These are phyloP conservation scores for Maniola jurtina DNA, from an alignment of 1,140 invertebrate genomes.

Conservation along the genomic window DNA sequence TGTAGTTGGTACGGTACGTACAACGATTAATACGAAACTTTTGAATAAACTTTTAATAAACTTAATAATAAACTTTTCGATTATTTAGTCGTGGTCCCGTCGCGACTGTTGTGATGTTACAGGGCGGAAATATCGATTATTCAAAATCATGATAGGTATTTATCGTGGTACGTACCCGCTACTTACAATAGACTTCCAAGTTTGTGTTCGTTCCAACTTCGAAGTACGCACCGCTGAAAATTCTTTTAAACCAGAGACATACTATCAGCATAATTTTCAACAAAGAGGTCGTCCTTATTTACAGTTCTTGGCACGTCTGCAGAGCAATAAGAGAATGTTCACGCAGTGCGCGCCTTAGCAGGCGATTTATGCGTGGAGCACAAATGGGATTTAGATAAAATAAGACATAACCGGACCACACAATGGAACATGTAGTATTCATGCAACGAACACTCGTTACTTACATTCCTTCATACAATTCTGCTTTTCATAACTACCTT, in stretches of 20 bases:
- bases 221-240: not conserved
- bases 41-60: no score
- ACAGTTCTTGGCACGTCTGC: conserved; percentile 73
- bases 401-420: conserved; percentile 52
- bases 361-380: conserved; percentile 71
- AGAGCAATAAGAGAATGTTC: conserved; percentile 72
- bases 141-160: no score
- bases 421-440: conserved; percentile 36
- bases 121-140: no score
- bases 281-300: conserved; percentile 47
- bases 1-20: no score
- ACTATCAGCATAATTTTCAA: conserved; percentile 21
- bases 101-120: no score
- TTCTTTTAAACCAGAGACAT: conserved; percentile 1
- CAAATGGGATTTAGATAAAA: conserved; percentile 74
- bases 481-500: conserved; percentile 35
- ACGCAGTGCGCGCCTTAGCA: conserved; percentile 67
- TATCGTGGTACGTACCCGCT: no score
- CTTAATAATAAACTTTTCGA: no score
- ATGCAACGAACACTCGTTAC: conserved; percentile 50
- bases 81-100: no score
- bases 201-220: not conserved
- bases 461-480: conserved; percentile 56
- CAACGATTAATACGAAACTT: no score
- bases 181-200: no score